Evolutionary conservation across 2,888 invertebrate species (phyloP).

Genomic region (Pseudeuparius sepicola): DNA sequence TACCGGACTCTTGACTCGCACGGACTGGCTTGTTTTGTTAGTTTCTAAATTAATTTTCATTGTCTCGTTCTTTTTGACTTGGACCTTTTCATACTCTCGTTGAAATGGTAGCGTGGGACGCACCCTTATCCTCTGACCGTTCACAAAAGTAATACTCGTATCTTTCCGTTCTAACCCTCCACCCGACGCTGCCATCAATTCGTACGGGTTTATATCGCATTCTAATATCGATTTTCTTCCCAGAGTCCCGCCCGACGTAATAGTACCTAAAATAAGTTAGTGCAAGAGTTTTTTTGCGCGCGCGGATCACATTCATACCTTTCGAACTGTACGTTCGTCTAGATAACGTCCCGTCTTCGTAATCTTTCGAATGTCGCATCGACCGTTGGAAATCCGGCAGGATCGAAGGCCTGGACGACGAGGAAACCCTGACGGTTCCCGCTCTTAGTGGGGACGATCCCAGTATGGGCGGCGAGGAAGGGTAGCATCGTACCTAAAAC

Average conservation of each 20-base stretch:
- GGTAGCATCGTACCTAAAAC: slow-evolving; percentile 36
- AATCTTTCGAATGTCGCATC: too few relatives aligned
- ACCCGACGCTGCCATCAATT: slow-evolving; percentile 50
- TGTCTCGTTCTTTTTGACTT: too few relatives aligned
- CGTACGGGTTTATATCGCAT: slow-evolving; percentile 78
- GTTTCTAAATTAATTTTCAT: too few relatives aligned
- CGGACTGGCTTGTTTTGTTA: slow-evolving; percentile 17
- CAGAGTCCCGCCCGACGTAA: too few relatives aligned
- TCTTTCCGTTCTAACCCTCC: slow-evolving; percentile 20
- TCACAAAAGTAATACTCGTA: slow-evolving; percentile 32
- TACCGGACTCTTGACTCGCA: slow-evolving; percentile 9
- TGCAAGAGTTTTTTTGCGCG: too few relatives aligned
- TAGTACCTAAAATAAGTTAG: too few relatives aligned
- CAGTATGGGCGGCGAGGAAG: slow-evolving; percentile 28
- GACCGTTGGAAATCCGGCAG: too few relatives aligned
- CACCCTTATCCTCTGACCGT: slow-evolving; percentile 39
- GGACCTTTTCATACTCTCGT: slow-evolving; percentile 32
- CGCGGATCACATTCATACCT: too few relatives aligned
- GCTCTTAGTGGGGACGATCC: slow-evolving; percentile 41
- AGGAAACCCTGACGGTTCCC: slow-evolving; percentile 54
- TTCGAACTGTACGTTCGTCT: too few relatives aligned
- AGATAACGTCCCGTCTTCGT: too few relatives aligned
- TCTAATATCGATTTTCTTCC: slow-evolving; percentile 64
- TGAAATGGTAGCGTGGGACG: slow-evolving; percentile 30
- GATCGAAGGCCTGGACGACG: slow-evolving; percentile 45